Conservation (phyloP, 2,113 vertebrate genomes). For the Poecilia latipinna region DNA sequence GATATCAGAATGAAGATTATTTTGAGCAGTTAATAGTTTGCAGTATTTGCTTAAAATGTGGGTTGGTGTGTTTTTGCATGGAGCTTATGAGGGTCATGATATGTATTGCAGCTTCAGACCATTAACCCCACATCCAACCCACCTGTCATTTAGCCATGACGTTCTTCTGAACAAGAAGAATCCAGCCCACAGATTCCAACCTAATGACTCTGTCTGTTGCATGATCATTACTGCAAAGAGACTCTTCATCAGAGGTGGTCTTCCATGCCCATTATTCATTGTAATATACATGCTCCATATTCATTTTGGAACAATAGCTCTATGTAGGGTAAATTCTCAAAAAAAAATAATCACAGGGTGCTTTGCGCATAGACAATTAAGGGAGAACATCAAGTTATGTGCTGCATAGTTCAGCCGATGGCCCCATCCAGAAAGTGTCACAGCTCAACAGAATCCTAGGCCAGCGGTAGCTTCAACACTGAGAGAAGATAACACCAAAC, state of each 20-base stretch:
- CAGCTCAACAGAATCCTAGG: no score
- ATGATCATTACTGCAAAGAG: constrained; percentile 7
- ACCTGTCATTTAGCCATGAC: constrained; percentile 40
- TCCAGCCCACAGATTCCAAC: constrained; percentile 53
- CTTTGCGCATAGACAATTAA: no score
- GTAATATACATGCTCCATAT: no score
- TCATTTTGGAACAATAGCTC: no score
- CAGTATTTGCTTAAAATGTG: constrained; percentile 36
- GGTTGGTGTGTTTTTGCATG: constrained; percentile 16
- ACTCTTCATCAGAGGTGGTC: constrained; percentile 18
- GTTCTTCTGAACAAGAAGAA: constrained; percentile 62
- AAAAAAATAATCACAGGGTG: no score
- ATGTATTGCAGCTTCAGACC: constrained; percentile 55
- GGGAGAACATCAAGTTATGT: no score
- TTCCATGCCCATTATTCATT: no score
- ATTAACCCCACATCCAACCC: constrained; percentile 57
- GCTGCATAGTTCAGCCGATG: no score
- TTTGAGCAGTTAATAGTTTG: constrained; percentile 40
- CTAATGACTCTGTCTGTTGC: background rate
- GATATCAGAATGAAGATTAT: constrained; percentile 27
- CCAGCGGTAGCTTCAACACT: no score
- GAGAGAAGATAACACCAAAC: no score
- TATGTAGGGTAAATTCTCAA: no score
- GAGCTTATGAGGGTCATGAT: constrained; percentile 43
- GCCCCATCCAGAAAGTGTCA: no score